Percentiles rank a stretch among this genome's conserved stretches.
Conservation (phyloP, 2,113 vertebrate species). For the Castor canadensis region DNA sequence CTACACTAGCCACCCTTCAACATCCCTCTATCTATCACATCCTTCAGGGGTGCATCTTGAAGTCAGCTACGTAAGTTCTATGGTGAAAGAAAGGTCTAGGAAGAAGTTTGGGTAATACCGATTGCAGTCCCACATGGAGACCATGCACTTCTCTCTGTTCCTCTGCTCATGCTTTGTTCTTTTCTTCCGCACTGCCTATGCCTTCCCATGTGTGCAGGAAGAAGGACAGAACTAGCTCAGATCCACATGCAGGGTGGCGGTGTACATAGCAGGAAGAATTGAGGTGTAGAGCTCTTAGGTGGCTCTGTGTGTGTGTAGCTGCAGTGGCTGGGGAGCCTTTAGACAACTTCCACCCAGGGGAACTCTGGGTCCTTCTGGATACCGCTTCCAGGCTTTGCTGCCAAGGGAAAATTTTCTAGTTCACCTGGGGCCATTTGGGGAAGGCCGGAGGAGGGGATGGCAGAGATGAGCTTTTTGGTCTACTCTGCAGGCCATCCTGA, state of each 20-base stretch:
- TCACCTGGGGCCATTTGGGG: neutral
- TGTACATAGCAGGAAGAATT: neutral
- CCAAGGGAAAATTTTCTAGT: neutral
- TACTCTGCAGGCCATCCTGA: neutral
- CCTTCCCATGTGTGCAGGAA: neutral
- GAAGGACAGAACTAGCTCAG: neutral
- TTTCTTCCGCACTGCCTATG: neutral
- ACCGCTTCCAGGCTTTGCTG: neutral
- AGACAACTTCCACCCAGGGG: neutral
- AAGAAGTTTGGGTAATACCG: neutral
- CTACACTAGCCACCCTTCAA: neutral
- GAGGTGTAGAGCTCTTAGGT: neutral
- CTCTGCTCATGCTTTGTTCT: fast-evolving
- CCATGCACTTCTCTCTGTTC: neutral
- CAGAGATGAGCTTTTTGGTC: neutral
- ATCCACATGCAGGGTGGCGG: neutral
- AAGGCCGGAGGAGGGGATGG: neutral
- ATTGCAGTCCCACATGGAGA: neutral
- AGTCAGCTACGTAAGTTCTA: neutral
- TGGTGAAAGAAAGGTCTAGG: neutral
- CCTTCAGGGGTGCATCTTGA: no score
- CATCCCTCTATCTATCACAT: neutral
- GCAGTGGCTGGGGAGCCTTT: fast-evolving
- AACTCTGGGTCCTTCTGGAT: neutral
- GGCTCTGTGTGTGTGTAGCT: neutral